phyloP scores from a whole-genome alignment of 1,140 invertebrate species.

The Drosophila mojavensis region DNA sequence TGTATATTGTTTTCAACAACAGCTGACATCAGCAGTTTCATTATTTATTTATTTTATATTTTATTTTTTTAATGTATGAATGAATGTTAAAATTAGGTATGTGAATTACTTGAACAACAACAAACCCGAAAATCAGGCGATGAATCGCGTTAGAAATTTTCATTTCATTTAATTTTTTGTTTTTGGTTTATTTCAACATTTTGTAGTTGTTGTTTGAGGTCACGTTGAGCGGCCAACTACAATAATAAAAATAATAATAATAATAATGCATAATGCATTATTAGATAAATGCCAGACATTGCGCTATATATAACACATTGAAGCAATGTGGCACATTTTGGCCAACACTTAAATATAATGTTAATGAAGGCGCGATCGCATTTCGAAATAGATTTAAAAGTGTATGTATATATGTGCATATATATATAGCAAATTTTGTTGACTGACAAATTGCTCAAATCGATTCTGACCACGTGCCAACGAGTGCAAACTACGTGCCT shows the following conservation, averaged over 20 bases:
- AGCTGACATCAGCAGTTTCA: slow-evolving; percentile 32
- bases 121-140: slow-evolving; percentile 26
- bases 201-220: slow-evolving; percentile 2
- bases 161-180: too few relatives aligned
- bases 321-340: slow-evolving; percentile 4
- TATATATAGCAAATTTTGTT: not conserved
- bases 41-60: not conserved
- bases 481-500: not conserved
- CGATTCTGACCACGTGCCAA: slow-evolving; percentile 1
- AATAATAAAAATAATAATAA: slow-evolving; percentile 3
- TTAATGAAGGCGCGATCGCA: slow-evolving; percentile 4
- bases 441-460: slow-evolving; percentile 1
- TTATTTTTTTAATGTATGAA: slow-evolving; percentile 12
- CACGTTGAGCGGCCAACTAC: slow-evolving; percentile 1
- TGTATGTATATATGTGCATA: not conserved
- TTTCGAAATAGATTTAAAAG: not conserved
- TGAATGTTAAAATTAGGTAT: slow-evolving; percentile 16
- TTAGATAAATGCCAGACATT: slow-evolving; percentile 9
- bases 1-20: slow-evolving; percentile 27
- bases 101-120: slow-evolving; percentile 5
- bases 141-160: not conserved
- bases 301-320: not conserved
- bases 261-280: slow-evolving; percentile 1
- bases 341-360: slow-evolving; percentile 4
- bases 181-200: not conserved